These are phyloP conservation scores for Drepana falcataria DNA, from an alignment of 2,888 invertebrate genomes.

Conservation along the genomic window DNA sequence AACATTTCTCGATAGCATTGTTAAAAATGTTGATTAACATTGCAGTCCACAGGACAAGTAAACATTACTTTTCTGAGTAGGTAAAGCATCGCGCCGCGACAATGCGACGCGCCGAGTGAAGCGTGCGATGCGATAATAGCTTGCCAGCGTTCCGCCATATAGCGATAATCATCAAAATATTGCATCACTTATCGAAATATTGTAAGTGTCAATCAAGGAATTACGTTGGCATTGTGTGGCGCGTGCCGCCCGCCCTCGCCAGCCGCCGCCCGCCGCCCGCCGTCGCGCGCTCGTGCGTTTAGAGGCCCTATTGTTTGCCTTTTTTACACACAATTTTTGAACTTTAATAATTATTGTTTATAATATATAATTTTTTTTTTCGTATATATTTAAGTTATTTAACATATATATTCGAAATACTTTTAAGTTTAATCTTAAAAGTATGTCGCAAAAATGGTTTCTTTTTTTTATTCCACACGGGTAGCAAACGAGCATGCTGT, in stretches of 20 bases:
- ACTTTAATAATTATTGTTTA: not conserved
- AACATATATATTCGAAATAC: too few species aligned
- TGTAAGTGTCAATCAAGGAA: constrained; percentile 80
- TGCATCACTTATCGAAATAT: constrained; percentile 80
- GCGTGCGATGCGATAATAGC: constrained; percentile 57
- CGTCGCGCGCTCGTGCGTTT: constrained; percentile 57
- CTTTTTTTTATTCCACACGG: too few species aligned
- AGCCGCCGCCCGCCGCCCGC: constrained; percentile 42
- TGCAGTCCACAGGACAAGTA: constrained; percentile 7
- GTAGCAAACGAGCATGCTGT: too few species aligned
- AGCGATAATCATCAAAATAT: constrained; percentile 77
- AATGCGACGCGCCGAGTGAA: constrained; percentile 40
- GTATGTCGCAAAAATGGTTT: too few species aligned
- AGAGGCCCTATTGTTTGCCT: constrained; percentile 60
- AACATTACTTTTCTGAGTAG: constrained; percentile 27
- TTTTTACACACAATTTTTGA: constrained; percentile 46
- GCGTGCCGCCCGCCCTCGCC: constrained; percentile 42
- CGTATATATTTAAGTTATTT: too few species aligned
- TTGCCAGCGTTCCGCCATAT: constrained; percentile 36
- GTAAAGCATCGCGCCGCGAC: constrained; percentile 28
- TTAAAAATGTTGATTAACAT: not conserved
- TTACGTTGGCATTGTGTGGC: constrained; percentile 72
- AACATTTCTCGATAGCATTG: not conserved
- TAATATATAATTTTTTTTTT: too few species aligned
- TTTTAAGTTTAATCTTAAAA: too few species aligned